Conservation (phyloP, 2,113 vertebrate genomes). For the Syngnathus typhle region DNA sequence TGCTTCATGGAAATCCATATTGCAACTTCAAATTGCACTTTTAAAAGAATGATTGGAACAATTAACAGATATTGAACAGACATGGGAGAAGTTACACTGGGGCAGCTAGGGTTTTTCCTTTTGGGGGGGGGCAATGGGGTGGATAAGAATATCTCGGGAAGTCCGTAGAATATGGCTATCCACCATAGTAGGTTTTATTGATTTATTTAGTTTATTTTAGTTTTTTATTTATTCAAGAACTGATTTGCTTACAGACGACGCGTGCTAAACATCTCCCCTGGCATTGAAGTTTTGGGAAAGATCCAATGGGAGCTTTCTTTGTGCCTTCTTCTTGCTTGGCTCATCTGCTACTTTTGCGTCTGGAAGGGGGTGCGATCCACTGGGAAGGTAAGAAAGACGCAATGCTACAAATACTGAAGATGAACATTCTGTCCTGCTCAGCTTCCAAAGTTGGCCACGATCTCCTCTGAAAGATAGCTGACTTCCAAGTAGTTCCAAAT, state of each 20-base stretch:
- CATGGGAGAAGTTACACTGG: not conserved
- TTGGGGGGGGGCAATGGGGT: too few relatives aligned
- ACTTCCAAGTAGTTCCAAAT: not conserved
- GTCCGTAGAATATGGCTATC: not conserved
- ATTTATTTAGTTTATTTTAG: not conserved
- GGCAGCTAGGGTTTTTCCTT: too few relatives aligned
- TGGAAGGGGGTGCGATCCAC: conserved; percentile 77
- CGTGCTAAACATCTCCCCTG: conserved; percentile 76
- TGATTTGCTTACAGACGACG: conserved; percentile 45
- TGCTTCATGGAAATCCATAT: not conserved
- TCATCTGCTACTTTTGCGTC: conserved; percentile 77
- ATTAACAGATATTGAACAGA: not conserved
- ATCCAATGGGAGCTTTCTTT: conserved; percentile 70
- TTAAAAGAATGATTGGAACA: not conserved
- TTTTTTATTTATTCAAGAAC: not conserved
- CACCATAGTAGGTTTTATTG: not conserved
- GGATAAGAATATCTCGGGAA: too few relatives aligned
- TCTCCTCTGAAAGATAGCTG: not conserved
- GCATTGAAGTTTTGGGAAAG: conserved; percentile 75
- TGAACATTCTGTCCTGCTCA: not conserved
- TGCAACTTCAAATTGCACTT: not conserved
- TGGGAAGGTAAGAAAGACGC: conserved; percentile 63
- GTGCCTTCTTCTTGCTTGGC: conserved; percentile 71
- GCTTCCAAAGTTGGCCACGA: not conserved
- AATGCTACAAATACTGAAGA: not conserved